Base-by-base conservation (phyloP, 2,113 vertebrate genomes). In the Zosterops hypoxanthus region DNA sequence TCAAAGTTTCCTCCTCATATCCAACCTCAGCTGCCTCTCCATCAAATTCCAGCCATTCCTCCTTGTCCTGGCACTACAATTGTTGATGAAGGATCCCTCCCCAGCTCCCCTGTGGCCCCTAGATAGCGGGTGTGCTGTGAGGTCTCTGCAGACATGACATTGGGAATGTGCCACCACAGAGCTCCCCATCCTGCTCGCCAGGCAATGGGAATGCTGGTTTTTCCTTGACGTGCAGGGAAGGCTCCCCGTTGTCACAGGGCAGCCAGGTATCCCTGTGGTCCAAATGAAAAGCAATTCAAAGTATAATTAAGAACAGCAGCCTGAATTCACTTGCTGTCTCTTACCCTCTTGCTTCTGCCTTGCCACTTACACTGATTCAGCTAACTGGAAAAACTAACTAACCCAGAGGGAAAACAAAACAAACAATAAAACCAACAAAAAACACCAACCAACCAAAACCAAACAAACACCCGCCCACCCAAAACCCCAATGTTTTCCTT, bases 131-230 rank as follows among this genome's bases (percentile, higher is more conserved):
- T 42, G 36, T 23, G 36, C 59, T 23, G 22, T 7, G 36, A 52
- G 19, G 23, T 17, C 23, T 50, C 26, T 1, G 3, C 33, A 28
- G 24, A 36, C 7, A 26, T 13, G 25, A 1, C 0, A 1, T 5
- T 52, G 36, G 59, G 5, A 12, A 0, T 12, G 60, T 2, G 60
- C 21, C 12, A 10, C 5, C 29, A 3, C 31, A 4, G n/a, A 4
- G 29, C 56, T 55, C 33, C 24, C 44, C 31, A 1, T 5, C 39
- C 12, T 12, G 24, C 39, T 33, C 21, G 24, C 15, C 11, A 33
- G 24, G 13, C 8, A n/a, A 2, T 11, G 13, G 11, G 17, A 33
- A 24, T 28, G 52, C 22, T 33, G 23, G 1, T 16, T 42, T 20
- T 34, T 12, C 29, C n/a, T 29, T 12, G 31, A 5, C 4, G 1